Conservation (phyloP, 2,797 vertebrate species). For the Lagodon rhomboides region DNA sequence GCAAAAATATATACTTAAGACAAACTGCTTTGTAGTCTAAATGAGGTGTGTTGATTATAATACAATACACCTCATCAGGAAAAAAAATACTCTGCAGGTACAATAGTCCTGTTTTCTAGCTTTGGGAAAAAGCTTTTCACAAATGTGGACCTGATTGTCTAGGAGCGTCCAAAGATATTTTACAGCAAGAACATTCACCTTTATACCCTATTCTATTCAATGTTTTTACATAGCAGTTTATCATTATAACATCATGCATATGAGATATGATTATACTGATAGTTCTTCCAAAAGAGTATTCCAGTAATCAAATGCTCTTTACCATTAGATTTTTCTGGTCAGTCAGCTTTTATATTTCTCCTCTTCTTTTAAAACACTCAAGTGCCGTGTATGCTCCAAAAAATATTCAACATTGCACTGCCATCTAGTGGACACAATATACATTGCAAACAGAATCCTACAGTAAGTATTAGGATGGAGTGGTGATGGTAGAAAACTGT, state of each 20-base stretch:
- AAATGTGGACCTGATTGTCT: background rate
- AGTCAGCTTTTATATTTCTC: background rate
- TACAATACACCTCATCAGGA: slow-evolving; percentile 41
- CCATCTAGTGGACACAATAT: slow-evolving; percentile 48
- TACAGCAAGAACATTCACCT: background rate
- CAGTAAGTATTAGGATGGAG: background rate
- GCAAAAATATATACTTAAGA: background rate
- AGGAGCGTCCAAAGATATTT: background rate
- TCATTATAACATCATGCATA: background rate
- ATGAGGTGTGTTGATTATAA: slow-evolving; percentile 33
- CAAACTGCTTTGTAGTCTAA: slow-evolving; percentile 5
- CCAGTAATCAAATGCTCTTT: background rate
- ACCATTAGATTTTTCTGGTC: background rate
- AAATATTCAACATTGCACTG: background rate
- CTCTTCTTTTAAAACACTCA: background rate
- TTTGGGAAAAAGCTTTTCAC: background rate
- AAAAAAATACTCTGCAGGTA: slow-evolving; percentile 25
- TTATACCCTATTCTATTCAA: background rate
- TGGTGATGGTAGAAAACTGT: too few species aligned
- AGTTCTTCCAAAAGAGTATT: background rate
- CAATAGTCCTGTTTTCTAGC: slow-evolving; percentile 36
- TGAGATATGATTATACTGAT: background rate
- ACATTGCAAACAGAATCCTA: background rate
- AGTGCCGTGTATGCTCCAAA: background rate
- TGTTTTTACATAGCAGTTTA: background rate